These are phyloP conservation scores for Melopsittacus undulatus DNA, from an alignment of 2,797 vertebrate genomes.

Conservation along the genomic window DNA sequence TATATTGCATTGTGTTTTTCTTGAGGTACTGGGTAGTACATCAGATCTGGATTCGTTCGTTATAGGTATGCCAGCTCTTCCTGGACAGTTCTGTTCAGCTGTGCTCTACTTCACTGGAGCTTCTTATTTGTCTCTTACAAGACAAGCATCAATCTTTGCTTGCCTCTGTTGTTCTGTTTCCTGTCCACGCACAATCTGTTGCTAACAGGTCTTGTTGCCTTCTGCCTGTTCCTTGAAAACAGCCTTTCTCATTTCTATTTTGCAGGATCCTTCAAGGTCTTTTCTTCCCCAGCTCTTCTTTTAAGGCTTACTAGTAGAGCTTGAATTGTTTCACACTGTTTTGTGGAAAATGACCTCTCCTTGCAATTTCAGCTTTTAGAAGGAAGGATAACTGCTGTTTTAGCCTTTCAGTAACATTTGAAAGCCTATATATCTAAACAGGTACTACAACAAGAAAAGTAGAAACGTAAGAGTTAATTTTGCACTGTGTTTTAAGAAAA, in stretches of 20 bases:
- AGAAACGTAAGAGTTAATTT: background rate
- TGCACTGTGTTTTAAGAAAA: background rate
- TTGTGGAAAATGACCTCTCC: background rate
- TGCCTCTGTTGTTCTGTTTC: background rate
- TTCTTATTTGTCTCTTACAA: background rate
- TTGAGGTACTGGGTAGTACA: background rate
- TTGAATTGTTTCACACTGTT: background rate
- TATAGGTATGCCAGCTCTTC: background rate
- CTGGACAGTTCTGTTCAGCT: background rate
- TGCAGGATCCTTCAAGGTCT: background rate
- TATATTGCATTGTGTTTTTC: background rate
- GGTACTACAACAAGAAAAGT: background rate
- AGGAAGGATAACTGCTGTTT: background rate
- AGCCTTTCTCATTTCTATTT: background rate
- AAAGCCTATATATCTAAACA: background rate
- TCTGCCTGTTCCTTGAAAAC: background rate
- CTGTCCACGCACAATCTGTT: background rate
- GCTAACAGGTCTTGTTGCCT: background rate
- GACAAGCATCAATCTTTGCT: background rate
- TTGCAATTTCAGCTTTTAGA: background rate
- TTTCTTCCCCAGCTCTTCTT: background rate
- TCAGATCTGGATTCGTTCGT: background rate
- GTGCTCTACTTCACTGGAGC: fast-evolving
- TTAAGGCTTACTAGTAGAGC: background rate
- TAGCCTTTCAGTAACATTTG: background rate